Evolutionary conservation across 2,888 invertebrate genomes (phyloP).

Genomic region (Drosophila mimica): DNA sequence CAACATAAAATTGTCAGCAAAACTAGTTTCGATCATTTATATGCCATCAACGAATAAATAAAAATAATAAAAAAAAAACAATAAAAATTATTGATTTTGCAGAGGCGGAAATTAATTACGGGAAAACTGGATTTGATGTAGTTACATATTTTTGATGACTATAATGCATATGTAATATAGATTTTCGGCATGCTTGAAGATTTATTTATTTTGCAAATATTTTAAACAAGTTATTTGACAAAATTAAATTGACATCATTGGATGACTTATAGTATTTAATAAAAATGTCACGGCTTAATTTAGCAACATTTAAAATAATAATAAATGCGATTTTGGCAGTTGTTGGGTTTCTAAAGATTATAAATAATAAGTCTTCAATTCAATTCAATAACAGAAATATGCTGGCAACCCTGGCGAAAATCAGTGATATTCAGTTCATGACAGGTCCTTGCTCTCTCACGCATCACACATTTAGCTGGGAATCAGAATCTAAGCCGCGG

Average conservation of each 20-base stretch:
- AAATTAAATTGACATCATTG: conserved; percentile 46
- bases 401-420: conserved; percentile 34
- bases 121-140: conserved; percentile 30
- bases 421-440: conserved; percentile 66
- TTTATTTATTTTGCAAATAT: conserved; percentile 17
- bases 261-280: conserved; percentile 39
- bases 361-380: not conserved
- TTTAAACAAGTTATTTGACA: conserved; percentile 37
- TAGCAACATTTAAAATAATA: not conserved
- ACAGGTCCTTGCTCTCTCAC: conserved; percentile 74
- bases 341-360: not conserved
- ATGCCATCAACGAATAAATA: conserved; percentile 34
- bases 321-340: not conserved
- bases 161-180: not conserved
- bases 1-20: conserved; percentile 67
- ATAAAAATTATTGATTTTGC: conserved; percentile 17
- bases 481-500: conserved; percentile 45
- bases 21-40: conserved; percentile 65
- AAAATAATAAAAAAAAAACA: conserved; percentile 5
- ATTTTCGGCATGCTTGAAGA: conserved; percentile 17
- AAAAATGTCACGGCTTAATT: not conserved
- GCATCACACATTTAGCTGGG: conserved; percentile 32
- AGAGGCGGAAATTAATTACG: conserved; percentile 27
- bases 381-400: not conserved
- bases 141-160: not conserved